A percentile compares a stretch with the other conserved stretches of the same genome.
phyloP scores from a whole-genome alignment of 2,113 vertebrate species.

The Buteo buteo region DNA sequence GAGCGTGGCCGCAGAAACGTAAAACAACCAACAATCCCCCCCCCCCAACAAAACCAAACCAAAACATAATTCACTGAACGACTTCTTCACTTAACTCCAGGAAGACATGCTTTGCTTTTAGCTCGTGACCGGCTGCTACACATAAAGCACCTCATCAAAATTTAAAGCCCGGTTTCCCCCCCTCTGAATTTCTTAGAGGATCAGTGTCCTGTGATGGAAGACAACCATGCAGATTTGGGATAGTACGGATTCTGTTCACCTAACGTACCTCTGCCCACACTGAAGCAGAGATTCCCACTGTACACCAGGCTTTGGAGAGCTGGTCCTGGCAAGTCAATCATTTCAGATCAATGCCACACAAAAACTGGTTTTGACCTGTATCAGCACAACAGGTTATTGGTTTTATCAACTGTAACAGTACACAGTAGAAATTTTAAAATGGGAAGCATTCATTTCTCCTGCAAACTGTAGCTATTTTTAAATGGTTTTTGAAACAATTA shows the following conservation, averaged over 20 bases:
- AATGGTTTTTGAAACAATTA: not conserved
- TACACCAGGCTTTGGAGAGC: not conserved
- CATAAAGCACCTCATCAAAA: not conserved
- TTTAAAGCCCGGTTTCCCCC: no score
- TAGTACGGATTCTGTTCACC: fast-evolving
- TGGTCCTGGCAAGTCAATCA: no score
- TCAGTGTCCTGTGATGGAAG: not conserved
- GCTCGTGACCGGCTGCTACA: fast-evolving
- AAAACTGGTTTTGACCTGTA: not conserved
- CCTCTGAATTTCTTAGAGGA: no score
- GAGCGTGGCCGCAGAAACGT: not conserved
- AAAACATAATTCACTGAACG: not conserved
- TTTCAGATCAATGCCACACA: not conserved
- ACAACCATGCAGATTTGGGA: not conserved
- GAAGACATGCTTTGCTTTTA: not conserved
- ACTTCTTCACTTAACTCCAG: fast-evolving
- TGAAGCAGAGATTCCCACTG: no score
- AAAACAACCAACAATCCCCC: no score
- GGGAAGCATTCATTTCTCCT: not conserved
- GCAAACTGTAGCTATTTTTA: not conserved
- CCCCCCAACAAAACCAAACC: not conserved
- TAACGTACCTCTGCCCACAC: fast-evolving
- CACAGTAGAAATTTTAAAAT: not conserved
- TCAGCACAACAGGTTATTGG: not conserved
- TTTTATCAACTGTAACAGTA: not conserved